Evolutionary conservation across 1,140 invertebrate species (phyloP).

Genomic region (Camponotus vicinus): DNA sequence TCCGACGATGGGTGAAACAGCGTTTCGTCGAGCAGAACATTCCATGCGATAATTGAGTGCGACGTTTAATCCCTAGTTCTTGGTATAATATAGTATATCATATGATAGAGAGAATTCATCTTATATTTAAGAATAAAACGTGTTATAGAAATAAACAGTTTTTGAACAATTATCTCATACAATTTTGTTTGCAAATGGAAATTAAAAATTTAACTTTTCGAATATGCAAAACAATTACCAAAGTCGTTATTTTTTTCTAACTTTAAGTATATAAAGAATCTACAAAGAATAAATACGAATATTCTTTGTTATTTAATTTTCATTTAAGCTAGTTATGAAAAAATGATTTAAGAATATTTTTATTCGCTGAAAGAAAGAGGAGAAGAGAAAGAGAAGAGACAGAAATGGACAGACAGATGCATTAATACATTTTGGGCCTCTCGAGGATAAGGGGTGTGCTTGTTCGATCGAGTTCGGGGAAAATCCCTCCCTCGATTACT

Average conservation of each 20-base stretch:
- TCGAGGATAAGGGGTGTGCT: background rate
- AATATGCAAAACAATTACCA: background rate
- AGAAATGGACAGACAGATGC: background rate
- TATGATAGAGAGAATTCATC: background rate
- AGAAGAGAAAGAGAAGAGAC: background rate
- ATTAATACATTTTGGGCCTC: slow-evolving; percentile 10
- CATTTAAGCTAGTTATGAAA: background rate
- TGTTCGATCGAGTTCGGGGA: slow-evolving; percentile 10
- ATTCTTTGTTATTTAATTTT: background rate
- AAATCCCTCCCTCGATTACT: slow-evolving; percentile 40
- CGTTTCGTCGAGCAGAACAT: background rate
- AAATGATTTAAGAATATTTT: slow-evolving; percentile 37
- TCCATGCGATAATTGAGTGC: slow-evolving; percentile 2
- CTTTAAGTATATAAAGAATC: background rate
- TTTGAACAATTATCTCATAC: background rate
- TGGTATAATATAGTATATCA: background rate
- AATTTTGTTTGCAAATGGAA: background rate
- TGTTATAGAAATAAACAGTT: background rate
- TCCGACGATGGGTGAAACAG: background rate
- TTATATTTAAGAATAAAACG: background rate
- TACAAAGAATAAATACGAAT: background rate
- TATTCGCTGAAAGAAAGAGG: background rate
- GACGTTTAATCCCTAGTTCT: background rate
- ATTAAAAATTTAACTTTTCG: background rate
- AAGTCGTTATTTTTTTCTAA: background rate